Base-by-base conservation (phyloP, 2,113 vertebrate species). In the Gila orcuttii region DNA sequence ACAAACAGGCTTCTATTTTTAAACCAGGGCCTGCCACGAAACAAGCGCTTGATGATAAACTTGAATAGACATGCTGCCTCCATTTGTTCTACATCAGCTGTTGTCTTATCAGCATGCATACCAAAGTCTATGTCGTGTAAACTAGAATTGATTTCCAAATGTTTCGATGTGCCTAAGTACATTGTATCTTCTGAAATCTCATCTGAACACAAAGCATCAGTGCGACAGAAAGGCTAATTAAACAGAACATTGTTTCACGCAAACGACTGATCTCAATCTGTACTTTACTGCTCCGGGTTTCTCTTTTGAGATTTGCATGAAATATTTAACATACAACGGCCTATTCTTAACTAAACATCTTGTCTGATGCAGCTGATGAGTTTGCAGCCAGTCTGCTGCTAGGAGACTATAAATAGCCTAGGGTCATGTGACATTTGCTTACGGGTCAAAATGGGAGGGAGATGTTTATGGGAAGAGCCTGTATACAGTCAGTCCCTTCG, bases 371-470 rank as follows among this genome's bases (percentile, higher is more conserved):
- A 64, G 31, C 79, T 83, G 60, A 47, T 71, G 66, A 82, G 23
- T 39, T 77, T 60, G 79, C 39, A 57, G 17, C 4, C 6, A 68
- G 76, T 19, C 36, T 78, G 69, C 36, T 78, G 69, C 52, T 64
- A 75, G n/a, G 6, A 8, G 1, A 45, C 82, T 83, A 87, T 87
- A 93, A 93, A 94, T 92, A 94, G 87, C 85, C 80, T 73, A 39
- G 73, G 87, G 87, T 93, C 92, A 94, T 86, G 75, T 93, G 92
- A 93, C 86, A 83, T 13, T 13, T 62, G 52, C 82, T 82, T 36
- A 69, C 0, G 62, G 62, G 80, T 82, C 62, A 55, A 85, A 77
- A 84, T 15, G 45, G 45, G 73, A 85, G 83, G 83, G 71, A 31
- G 68, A 6, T 75, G 55, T 45, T 68, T 84, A 52, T 74, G 79